These are phyloP conservation scores for Patella ulyssiponensis DNA, from an alignment of 2,888 invertebrate species.

Conservation along the genomic window DNA sequence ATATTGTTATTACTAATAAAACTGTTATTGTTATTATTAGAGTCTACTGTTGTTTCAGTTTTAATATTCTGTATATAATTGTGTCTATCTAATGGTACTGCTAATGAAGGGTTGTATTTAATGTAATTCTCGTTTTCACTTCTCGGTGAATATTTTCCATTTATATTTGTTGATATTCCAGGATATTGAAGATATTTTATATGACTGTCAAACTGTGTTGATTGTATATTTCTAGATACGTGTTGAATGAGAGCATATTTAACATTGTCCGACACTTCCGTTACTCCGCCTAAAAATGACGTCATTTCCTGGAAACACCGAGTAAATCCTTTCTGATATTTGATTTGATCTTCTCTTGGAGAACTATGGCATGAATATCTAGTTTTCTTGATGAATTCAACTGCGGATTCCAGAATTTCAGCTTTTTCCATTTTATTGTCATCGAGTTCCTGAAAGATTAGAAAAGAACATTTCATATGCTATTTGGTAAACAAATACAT, in stretches of 20 bases:
- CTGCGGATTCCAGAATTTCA: background rate
- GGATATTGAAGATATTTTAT: conserved; percentile 3
- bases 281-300: background rate
- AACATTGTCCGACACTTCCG: background rate
- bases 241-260: conserved; percentile 1
- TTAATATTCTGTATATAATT: background rate
- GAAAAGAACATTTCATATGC: too few relatives aligned
- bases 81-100: background rate
- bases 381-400: background rate
- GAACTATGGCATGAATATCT: background rate
- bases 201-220: too few relatives aligned
- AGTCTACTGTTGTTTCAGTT: background rate
- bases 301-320: background rate
- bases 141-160: background rate
- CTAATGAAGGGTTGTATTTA: background rate
- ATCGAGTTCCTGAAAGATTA: background rate
- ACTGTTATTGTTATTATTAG: background rate
- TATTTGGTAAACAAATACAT: too few relatives aligned
- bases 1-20: too few relatives aligned
- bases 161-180: background rate
- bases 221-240: background rate
- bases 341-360: background rate
- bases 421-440: background rate
- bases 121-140: background rate
- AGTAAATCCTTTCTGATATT: background rate